A percentile compares a stretch with the other conserved stretches of the same genome.
These are phyloP conservation scores for Orcinus orca DNA, from an alignment of 2,113 vertebrate genomes.

Conservation along the genomic window DNA sequence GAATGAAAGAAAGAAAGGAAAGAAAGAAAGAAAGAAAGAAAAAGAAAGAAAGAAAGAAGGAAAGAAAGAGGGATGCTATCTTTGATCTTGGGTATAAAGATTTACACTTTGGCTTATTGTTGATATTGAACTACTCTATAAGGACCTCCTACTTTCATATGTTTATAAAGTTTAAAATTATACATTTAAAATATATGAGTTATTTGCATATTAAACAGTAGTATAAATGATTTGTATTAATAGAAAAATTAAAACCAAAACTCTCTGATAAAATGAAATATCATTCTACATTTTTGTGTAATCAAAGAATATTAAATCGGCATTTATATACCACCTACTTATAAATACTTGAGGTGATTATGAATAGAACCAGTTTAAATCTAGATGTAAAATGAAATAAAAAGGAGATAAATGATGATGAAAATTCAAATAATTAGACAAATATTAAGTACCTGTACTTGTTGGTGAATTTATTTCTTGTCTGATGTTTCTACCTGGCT, in stretches of 20 bases:
- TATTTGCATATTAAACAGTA: background rate
- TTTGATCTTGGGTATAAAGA: background rate
- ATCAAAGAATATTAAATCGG: background rate
- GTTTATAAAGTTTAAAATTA: constrained; percentile 33
- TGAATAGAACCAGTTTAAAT: background rate
- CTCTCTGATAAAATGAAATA: background rate
- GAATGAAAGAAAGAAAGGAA: background rate
- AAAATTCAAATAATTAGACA: constrained; percentile 5
- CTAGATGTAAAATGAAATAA: background rate
- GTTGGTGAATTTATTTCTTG: constrained; percentile 99
- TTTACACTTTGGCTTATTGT: background rate
- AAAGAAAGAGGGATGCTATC: background rate
- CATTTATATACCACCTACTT: background rate
- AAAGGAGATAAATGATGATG: background rate
- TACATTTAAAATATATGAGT: constrained; percentile 10
- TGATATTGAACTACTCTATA: background rate
- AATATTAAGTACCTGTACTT: constrained; percentile 91
- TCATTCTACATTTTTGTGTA: background rate
- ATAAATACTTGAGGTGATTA: constrained; percentile 23
- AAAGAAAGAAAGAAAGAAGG: background rate
- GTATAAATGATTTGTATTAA: background rate
- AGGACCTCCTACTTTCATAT: background rate
- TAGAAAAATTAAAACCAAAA: background rate
- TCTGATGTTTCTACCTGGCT: constrained; percentile 95
- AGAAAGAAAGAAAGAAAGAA: background rate